Base-by-base conservation (phyloP, 2,888 invertebrate species). In the Eristalis arbustorum region DNA sequence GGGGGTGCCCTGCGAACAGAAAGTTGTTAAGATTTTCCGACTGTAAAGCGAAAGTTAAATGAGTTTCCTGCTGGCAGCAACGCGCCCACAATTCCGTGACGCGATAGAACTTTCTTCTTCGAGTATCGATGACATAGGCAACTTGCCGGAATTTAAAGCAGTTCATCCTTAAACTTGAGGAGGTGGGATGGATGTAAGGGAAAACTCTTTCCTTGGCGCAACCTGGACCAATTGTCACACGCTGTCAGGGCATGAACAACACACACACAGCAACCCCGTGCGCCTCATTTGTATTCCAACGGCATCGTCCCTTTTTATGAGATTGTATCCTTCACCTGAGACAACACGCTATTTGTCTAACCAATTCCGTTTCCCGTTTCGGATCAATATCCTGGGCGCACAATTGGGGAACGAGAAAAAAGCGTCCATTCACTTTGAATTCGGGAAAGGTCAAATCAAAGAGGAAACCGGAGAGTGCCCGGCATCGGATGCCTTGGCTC, bases 301-400 rank as follows among this genome's bases (percentile, higher is more conserved):
- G 69, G 64, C 83, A 56, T 71, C 82, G 67, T 82, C 62, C 76
- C 42, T 76, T 72, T 82, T 77, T 82, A 82, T 76, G 76, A 72
- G 76, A 77, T 82, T 82, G 76, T 69, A 74, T 84, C 66, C 74
- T 79, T 78, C 83, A 84, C 83, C 83, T 84, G 83, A 73, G 78
- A 84, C 74, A 84, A 73, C 63, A 69, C 68, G 23, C 76, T 68
- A 76, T 76, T 76, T 76, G 76, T 76, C 76, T 76, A 68, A 62
- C 76, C 76, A 67, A 67, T 75, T 75, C 61, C 42, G 40, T 67
- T 59, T 25, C 31, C 14, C 18, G n/a, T 49, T 18, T 49, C 49
- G 68, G 42, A 59, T 68, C 76, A 68, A 67, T 76, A 76, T 67
- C 68, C 68, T 34, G 22, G 10, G 40, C 49, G 23, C 37, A 59